Evolutionary conservation across 2,113 vertebrate genomes (phyloP).

Genomic region (Rana temporaria): DNA sequence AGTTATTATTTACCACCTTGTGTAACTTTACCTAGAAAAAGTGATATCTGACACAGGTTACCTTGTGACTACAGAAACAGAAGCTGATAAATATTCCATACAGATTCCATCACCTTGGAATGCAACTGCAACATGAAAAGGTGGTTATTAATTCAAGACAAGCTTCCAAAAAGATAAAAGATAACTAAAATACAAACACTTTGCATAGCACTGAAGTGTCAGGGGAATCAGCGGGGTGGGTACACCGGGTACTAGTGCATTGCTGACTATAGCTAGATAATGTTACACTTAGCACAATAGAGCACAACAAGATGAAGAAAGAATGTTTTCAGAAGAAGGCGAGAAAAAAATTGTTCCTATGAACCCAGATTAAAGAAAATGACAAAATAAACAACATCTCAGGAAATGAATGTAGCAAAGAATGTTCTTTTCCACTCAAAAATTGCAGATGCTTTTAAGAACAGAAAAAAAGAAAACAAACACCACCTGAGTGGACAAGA

Average conservation of each 20-base stretch:
- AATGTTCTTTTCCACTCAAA: conserved; percentile 33
- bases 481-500: not conserved
- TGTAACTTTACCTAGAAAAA: conserved; percentile 10
- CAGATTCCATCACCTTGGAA: conserved; percentile 12
- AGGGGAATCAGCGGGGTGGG: conserved; percentile 37
- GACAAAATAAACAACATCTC: conserved; percentile 31
- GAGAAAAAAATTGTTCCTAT: conserved; percentile 36
- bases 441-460: conserved; percentile 26
- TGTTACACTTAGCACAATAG: not conserved
- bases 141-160: conserved; percentile 25
- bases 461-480: conserved; percentile 20
- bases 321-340: conserved; percentile 30
- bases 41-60: conserved; percentile 3
- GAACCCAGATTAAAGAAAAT: conserved; percentile 36
- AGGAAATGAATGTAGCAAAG: conserved; percentile 23
- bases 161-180: conserved; percentile 6
- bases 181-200: conserved; percentile 19
- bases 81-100: conserved; percentile 25
- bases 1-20: not conserved
- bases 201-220: not conserved
- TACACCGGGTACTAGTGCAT: conserved; percentile 36
- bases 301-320: not conserved
- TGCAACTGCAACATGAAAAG: not conserved
- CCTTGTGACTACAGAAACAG: conserved; percentile 3
- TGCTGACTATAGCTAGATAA: conserved; percentile 12